Base-by-base conservation (phyloP, 2,113 vertebrate genomes). In the Periophthalmodon schlosseri region DNA sequence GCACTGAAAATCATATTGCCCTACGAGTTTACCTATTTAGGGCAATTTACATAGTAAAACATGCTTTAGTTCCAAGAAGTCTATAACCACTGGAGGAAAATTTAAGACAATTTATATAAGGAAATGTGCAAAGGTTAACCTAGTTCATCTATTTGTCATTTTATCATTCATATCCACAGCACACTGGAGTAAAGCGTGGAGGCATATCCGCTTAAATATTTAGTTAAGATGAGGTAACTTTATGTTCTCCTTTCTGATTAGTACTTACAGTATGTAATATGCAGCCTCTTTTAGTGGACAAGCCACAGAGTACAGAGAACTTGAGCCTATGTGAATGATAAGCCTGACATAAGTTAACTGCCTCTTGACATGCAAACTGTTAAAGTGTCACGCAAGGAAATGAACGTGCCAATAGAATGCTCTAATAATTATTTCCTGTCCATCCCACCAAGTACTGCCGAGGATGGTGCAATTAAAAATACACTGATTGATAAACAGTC, bases 341-440 rank as follows among this genome's bases (percentile, higher is more conserved):
- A 92, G 84, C 76, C 24, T 56, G 60, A 39, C 64, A 34, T 72
- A 70, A 77, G 77, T 80, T 77, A 90, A 92, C 86, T 83, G 80
- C 85, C 75, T 83, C 71, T 84, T 92, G 88, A 88, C 90, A 91
- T 91, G 91, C 91, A 91, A 92, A 76, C 89, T 18, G 78, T 34
- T 66, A 23, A 56, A 76, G 72, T 83, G 77, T 80, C 75, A 70
- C 75, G 66, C 68, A 61, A 77, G 78, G 81, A 86, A 84, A 73
- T 79, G 57, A 76, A 63, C 73, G 72, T 85, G 58, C 76, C 47
- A 70, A 80, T 20, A 61, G 56, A 79, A 64, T 84, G 75, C 76
- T 33, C 85, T 78, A 83, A 54, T n/a, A 58, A 88, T 84, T 87
- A 10, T 79, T 84, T 85, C 82, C 83, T 67, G 84, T 83, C 74